Evolutionary conservation across 1,140 invertebrate genomes (phyloP), one percentile per base, ranked within the genome.

Genomic region (Heliconius melpomene): DNA sequence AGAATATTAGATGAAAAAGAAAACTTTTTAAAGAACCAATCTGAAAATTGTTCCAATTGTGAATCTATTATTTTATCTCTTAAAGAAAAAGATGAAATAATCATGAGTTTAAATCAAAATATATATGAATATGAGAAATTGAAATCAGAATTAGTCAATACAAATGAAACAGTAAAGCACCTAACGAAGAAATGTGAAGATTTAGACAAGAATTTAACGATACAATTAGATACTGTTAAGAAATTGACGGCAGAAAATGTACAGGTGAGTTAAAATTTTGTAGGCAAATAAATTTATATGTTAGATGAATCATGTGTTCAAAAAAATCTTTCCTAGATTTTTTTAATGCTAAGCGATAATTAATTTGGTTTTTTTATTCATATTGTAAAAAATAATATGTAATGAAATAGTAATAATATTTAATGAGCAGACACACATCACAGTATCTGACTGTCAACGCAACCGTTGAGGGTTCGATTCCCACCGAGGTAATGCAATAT

Each of bases 111-210:
- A 26, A 93, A 91, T 85, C 85, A 90, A 72, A 89, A 88, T 50
- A 18, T 78, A 1, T 84, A 50, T 74, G 85, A 88, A 50, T 79
- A 83, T 57, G 90, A 91, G 16, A 88, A 57, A 50, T 20, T 89
- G 0, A 92, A 85, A 81, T 18, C 78, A 11, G 89, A 94, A 57
- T 81, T 93, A 75, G 13, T 75, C 7, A 87, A 84, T 76, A 86
- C 88, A 8, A 86, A 60, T 52, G 88, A 93, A 77, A 82, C 84
- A 2, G 80, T 92, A 1, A 83, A 75, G 16, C 85, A 78, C 72
- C 84, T 94, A 52, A 90, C 95, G 72, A 95, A 96, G 82, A 96
- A 95, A 89, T 96, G 96, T 80, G 95, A 96, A 80, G 94, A 96
- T 73, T 86, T 96, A 32, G 95, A 95, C n/a, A 95, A 95, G 54